Conservation (phyloP, 2,113 vertebrate species). For the Catharus minimus region DNA sequence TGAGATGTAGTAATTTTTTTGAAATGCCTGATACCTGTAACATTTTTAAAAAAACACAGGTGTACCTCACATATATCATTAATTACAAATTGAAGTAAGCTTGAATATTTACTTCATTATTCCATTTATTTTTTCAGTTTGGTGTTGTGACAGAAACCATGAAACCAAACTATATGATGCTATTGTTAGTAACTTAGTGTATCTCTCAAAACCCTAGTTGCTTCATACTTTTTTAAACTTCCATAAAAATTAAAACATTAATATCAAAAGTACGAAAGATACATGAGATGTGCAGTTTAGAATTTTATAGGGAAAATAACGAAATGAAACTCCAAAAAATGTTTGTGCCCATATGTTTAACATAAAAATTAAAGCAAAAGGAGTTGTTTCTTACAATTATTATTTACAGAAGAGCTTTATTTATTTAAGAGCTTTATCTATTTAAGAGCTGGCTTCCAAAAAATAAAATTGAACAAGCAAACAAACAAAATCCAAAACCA, state of each 20-base stretch:
- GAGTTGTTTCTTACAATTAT: not conserved
- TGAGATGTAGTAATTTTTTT: not conserved
- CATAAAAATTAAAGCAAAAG: not conserved
- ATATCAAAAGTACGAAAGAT: not conserved
- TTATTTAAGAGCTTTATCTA: not conserved
- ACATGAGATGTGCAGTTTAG: not conserved
- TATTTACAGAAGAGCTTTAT: not conserved
- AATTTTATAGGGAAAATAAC: not conserved
- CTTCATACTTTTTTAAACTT: not conserved
- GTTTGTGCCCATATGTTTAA: not conserved
- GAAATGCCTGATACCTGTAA: not conserved
- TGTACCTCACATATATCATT: not conserved
- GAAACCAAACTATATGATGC: not conserved
- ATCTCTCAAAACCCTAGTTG: not conserved
- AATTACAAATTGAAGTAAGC: not conserved
- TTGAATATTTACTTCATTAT: not conserved
- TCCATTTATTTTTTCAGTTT: not conserved
- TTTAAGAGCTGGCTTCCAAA: not conserved
- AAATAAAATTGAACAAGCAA: not conserved
- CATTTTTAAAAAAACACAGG: not conserved
- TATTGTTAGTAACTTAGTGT: not conserved
- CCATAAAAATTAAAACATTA: not conserved
- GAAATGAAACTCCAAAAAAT: not conserved
- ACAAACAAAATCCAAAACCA: not conserved
- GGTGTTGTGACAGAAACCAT: not conserved